Conservation (phyloP, 2,888 invertebrate species). For the Argyresthia albistria region DNA sequence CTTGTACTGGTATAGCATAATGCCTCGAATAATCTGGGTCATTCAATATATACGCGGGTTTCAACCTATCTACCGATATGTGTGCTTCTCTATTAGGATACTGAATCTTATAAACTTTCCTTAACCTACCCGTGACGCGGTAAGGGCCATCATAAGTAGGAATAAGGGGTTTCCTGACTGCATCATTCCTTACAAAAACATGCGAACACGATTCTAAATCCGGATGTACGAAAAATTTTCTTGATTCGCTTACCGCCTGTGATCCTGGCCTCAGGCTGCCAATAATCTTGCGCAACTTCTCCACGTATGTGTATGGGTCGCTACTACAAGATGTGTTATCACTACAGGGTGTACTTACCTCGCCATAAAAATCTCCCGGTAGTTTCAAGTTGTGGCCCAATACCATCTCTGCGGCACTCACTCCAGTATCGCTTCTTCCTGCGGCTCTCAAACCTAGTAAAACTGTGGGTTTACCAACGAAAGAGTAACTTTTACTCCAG, state of each 20-base stretch:
- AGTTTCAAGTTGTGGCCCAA: background rate
- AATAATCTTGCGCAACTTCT: background rate
- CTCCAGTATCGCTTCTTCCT: too few species aligned
- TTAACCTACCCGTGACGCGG: background rate
- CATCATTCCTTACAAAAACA: background rate
- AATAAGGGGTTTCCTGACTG: background rate
- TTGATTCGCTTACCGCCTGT: background rate
- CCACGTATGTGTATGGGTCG: background rate
- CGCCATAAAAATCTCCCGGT: background rate
- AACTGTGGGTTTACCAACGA: too few species aligned
- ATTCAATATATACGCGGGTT: too few species aligned
- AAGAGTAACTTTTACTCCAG: too few species aligned
- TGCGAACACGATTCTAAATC: background rate
- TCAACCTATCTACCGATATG: background rate
- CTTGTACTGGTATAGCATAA: too few species aligned
- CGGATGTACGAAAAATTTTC: background rate
- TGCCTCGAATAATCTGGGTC: too few species aligned
- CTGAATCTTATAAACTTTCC: background rate
- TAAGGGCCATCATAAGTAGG: background rate
- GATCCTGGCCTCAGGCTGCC: background rate
- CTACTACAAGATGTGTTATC: background rate
- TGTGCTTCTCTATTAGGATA: background rate
- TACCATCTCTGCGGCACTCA: background rate
- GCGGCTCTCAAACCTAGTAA: too few species aligned
- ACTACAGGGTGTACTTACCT: background rate